Percentiles rank a stretch among this genome's conserved stretches.
Conservation (phyloP, 2,797 vertebrate species). For the Spatula versicolor region DNA sequence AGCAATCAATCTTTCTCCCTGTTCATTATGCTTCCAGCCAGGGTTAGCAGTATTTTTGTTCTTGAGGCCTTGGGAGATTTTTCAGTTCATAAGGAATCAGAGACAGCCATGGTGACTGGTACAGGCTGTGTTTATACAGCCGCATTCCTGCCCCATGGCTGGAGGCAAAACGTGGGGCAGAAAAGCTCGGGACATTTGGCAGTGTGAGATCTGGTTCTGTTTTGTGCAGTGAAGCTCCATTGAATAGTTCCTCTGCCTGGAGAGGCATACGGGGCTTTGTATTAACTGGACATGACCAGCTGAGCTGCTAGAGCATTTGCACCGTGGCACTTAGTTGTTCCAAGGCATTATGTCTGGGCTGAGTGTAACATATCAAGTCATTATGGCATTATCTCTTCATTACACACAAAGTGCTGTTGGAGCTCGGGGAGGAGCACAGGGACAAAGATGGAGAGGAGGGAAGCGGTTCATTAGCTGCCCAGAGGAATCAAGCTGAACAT, state of each 20-base stretch:
- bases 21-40: constrained; percentile 4
- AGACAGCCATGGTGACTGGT: background rate
- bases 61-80: background rate
- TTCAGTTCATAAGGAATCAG: background rate
- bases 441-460: background rate
- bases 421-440: background rate
- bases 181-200: background rate
- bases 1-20: constrained; percentile 52
- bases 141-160: background rate
- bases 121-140: background rate
- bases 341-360: background rate
- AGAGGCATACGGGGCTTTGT: background rate
- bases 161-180: background rate
- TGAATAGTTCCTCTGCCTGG: background rate
- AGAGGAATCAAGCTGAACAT: background rate
- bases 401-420: background rate
- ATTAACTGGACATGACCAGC: background rate
- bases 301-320: background rate
- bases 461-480: constrained; percentile 38
- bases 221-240: background rate
- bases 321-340: background rate
- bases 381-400: constrained; percentile 42
- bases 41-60: constrained; percentile 41
- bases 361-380: background rate
- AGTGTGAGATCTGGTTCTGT: background rate